Conservation (phyloP, 2,888 invertebrate species). For the Osmoderma eremita region DNA sequence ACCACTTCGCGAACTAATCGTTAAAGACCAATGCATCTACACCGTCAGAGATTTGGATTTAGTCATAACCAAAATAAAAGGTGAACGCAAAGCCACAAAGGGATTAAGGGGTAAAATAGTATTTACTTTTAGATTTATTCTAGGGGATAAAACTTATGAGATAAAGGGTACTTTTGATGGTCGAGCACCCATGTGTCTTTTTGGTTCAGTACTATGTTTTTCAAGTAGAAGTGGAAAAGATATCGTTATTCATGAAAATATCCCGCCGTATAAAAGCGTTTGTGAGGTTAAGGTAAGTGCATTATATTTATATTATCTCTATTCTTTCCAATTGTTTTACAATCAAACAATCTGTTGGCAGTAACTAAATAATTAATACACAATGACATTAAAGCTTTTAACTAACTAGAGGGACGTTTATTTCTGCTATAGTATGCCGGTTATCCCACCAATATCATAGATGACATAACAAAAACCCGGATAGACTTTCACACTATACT, state of each 20-base stretch:
- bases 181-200: slow-evolving; percentile 67
- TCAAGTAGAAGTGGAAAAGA: slow-evolving; percentile 68
- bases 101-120: no score
- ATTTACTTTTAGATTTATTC: background rate
- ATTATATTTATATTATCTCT: no score
- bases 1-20: slow-evolving; percentile 71
- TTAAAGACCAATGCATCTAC: slow-evolving; percentile 67
- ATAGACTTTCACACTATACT: no score
- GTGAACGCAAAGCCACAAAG: slow-evolving; percentile 54
- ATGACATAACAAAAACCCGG: no score
- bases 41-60: slow-evolving; percentile 73
- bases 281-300: slow-evolving; percentile 66
- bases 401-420: no score
- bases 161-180: slow-evolving; percentile 68
- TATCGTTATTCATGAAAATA: slow-evolving; percentile 67
- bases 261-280: slow-evolving; percentile 66
- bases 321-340: no score
- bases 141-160: slow-evolving; percentile 59
- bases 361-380: no score
- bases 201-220: slow-evolving; percentile 64
- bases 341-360: no score
- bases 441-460: no score
- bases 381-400: no score
- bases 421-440: no score
- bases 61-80: slow-evolving; percentile 71